Conservation (phyloP, 2,113 vertebrate species). For the Asarcornis scutulata region DNA sequence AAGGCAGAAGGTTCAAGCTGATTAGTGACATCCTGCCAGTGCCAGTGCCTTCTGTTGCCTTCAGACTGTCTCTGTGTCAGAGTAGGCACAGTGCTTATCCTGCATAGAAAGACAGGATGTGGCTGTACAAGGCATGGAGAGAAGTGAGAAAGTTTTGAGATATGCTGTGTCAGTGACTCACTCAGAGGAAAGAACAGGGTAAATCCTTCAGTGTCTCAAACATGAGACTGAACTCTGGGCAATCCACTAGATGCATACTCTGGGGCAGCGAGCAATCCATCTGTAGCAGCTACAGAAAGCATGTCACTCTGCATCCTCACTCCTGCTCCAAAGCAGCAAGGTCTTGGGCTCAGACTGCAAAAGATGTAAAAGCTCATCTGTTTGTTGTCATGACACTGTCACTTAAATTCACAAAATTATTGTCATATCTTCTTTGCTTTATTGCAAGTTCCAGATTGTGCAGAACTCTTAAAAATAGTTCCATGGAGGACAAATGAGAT, state of each 20-base stretch:
- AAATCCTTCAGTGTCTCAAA: neutral
- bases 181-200: neutral
- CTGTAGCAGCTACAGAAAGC: neutral
- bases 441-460: neutral
- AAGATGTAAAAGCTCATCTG: neutral
- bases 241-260: neutral
- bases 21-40: neutral
- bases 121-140: neutral
- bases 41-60: neutral
- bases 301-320: accelerated
- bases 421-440: neutral
- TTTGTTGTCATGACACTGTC: neutral
- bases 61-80: neutral
- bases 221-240: neutral
- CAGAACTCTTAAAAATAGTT: neutral
- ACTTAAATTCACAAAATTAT: neutral
- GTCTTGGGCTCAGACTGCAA: neutral
- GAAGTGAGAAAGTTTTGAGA: neutral
- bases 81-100: neutral
- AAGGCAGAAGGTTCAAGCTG: constrained; percentile 7
- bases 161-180: neutral
- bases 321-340: neutral
- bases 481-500: neutral
- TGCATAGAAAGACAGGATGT: neutral
- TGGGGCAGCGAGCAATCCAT: neutral